A percentile compares a stretch with the other conserved stretches of the same genome.
Conservation (phyloP, 2,797 vertebrate genomes). For the Siniperca scherzeri region DNA sequence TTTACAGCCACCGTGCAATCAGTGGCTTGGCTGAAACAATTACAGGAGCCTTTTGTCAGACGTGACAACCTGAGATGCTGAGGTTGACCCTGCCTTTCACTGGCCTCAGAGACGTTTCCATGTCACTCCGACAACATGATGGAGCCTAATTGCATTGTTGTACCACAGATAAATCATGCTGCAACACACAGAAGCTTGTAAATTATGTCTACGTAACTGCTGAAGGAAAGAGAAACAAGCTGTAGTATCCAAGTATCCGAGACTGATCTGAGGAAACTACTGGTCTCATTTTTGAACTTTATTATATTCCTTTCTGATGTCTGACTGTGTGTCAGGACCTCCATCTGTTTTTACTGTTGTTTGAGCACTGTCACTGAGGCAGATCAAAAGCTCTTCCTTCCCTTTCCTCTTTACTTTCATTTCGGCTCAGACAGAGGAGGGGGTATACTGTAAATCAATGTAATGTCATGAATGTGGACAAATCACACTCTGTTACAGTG, state of each 20-base stretch:
- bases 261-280: constrained; percentile 4
- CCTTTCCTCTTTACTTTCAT: constrained; percentile 20
- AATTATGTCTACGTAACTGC: not conserved
- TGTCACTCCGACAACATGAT: constrained; percentile 5
- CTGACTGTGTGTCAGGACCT: constrained; percentile 37
- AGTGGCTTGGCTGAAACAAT: constrained; percentile 28
- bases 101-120: constrained; percentile 17
- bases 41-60: constrained; percentile 37
- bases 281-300: constrained; percentile 12
- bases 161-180: constrained; percentile 19
- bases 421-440: constrained; percentile 2
- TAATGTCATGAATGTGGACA: not conserved
- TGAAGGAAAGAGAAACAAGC: constrained; percentile 22
- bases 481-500: not conserved
- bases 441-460: constrained; percentile 1
- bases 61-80: constrained; percentile 3
- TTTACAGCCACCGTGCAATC: constrained; percentile 61
- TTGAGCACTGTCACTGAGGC: not conserved
- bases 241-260: constrained; percentile 4
- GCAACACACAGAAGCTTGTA: constrained; percentile 6
- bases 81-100: constrained; percentile 32
- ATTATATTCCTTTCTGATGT: not conserved
- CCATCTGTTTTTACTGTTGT: constrained; percentile 66
- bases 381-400: constrained; percentile 14
- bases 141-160: constrained; percentile 38